A percentile compares a stretch with the other conserved stretches of the same genome.
phyloP scores from a whole-genome alignment of 2,888 invertebrate genomes.

The Xestia xanthographa region DNA sequence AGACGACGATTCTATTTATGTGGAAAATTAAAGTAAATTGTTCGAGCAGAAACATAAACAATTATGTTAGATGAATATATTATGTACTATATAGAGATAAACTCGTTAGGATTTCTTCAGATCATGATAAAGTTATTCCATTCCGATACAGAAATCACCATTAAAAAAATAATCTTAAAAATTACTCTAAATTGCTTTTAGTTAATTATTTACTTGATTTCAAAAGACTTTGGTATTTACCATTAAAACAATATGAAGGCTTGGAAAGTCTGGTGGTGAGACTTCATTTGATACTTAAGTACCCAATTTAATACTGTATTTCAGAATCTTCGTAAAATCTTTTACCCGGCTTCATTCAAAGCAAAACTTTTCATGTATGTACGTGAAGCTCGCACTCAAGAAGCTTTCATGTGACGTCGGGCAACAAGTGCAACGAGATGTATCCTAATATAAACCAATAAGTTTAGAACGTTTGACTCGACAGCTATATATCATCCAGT shows the following conservation, averaged over 20 bases:
- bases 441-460: constrained; percentile 17
- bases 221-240: neutral
- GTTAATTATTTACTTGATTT: neutral
- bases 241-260: neutral
- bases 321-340: too few relatives aligned
- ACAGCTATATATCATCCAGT: neutral
- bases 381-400: constrained; percentile 1
- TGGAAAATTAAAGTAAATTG: neutral
- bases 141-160: neutral
- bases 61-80: neutral
- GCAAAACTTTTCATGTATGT: neutral
- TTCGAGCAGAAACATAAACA: neutral
- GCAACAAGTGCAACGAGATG: constrained; percentile 35
- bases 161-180: neutral
- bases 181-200: neutral
- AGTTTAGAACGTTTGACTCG: constrained; percentile 10
- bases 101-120: neutral
- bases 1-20: neutral
- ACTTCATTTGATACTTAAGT: neutral
- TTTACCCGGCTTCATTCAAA: too few relatives aligned
- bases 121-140: neutral
- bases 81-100: neutral
- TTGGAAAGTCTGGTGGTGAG: neutral
- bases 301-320: too few relatives aligned
- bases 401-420: constrained; percentile 16